Conservation (phyloP, 35 echinoderm and acorn worm species). For the Holothuria glaberrima region DNA sequence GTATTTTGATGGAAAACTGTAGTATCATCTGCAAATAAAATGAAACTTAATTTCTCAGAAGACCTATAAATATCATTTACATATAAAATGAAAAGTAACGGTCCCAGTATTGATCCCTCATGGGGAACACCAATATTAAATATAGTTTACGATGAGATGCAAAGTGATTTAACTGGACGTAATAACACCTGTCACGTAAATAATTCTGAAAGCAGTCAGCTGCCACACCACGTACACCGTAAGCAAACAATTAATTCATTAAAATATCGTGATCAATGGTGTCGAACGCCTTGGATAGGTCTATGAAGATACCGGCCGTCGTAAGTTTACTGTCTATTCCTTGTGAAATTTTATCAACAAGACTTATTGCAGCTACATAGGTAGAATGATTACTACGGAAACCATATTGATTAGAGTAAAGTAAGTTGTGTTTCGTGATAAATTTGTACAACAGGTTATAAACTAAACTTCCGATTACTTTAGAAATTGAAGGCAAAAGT, state of each 20-base stretch:
- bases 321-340: slow-evolving; percentile 30
- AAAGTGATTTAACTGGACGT: not conserved
- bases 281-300: slow-evolving; percentile 37
- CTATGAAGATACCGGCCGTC: slow-evolving; percentile 5
- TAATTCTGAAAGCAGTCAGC: slow-evolving; percentile 53
- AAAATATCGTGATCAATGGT: slow-evolving; percentile 28
- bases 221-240: slow-evolving; percentile 39
- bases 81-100: slow-evolving; percentile 62
- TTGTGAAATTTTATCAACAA: slow-evolving; percentile 4
- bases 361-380: slow-evolving; percentile 4
- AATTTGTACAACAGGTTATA: too few relatives aligned
- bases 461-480: too few relatives aligned
- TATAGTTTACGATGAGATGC: not conserved
- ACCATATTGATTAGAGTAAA: slow-evolving; percentile 16
- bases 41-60: slow-evolving; percentile 14
- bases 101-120: slow-evolving; percentile 57
- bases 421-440: too few relatives aligned
- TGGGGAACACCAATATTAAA: slow-evolving; percentile 51
- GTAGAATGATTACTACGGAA: slow-evolving; percentile 25
- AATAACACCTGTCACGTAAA: slow-evolving; percentile 33
- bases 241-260: slow-evolving; percentile 24
- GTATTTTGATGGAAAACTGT: slow-evolving; percentile 35
- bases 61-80: slow-evolving; percentile 62
- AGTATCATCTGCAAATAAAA: slow-evolving; percentile 62
- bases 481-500: too few relatives aligned